These are phyloP conservation scores for Drosophila pseudotalamancana DNA, from an alignment of 2,888 invertebrate species.

Conservation along the genomic window DNA sequence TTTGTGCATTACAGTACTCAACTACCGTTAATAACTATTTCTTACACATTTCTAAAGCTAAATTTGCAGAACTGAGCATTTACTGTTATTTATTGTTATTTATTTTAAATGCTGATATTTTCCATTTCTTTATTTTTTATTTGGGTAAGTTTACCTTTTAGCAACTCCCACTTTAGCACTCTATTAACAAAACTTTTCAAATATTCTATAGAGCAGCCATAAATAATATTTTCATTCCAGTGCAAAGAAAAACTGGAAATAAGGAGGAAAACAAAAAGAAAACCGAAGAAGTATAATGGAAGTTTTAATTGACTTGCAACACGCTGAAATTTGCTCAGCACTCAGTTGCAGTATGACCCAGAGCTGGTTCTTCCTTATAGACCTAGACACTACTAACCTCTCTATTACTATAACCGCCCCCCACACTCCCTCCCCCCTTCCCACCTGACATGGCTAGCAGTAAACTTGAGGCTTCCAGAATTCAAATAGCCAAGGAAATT, in stretches of 20 bases:
- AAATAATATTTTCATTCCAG: slow-evolving; percentile 15
- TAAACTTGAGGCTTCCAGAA: slow-evolving; percentile 29
- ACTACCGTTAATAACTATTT: too few species aligned
- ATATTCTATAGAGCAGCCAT: not conserved
- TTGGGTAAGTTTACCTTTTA: too few species aligned
- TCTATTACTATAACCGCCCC: not conserved
- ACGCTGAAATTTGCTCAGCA: slow-evolving; percentile 26
- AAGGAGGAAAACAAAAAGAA: not conserved
- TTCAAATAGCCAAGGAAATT: slow-evolving; percentile 52
- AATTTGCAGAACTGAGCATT: too few species aligned
- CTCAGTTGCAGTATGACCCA: not conserved
- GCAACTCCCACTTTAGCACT: not conserved
- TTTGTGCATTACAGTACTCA: too few species aligned
- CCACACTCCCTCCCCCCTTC: not conserved
- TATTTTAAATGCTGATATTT: not conserved
- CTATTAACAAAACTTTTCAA: slow-evolving; percentile 4
- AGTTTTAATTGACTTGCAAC: slow-evolving; percentile 71
- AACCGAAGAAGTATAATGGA: slow-evolving; percentile 27
- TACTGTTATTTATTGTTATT: not conserved
- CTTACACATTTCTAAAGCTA: too few species aligned
- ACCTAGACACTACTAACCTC: not conserved
- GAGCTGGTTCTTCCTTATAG: slow-evolving; percentile 24
- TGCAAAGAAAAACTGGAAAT: slow-evolving; percentile 1
- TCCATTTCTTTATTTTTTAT: too few species aligned
- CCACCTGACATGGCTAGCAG: slow-evolving; percentile 6